These are phyloP conservation scores for Scaptomyza pallida DNA, from an alignment of 1,140 invertebrate species.

Conservation along the genomic window DNA sequence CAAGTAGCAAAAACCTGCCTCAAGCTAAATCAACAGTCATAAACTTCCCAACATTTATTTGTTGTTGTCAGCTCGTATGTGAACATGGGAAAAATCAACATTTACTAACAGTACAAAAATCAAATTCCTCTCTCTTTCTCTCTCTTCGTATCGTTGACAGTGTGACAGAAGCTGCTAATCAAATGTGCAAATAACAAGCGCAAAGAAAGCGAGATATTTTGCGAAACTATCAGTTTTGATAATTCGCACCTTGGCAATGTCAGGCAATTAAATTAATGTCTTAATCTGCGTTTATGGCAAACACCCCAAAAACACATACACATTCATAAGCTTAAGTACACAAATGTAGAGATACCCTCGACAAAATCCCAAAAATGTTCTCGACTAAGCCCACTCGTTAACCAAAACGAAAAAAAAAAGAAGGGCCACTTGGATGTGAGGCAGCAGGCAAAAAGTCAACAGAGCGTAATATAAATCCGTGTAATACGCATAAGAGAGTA, in stretches of 20 bases:
- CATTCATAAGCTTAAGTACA: neutral
- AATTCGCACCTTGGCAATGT: conserved; percentile 50
- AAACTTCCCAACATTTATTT: conserved; percentile 28
- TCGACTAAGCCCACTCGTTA: conserved; percentile 58
- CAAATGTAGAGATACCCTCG: conserved; percentile 26
- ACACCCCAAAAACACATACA: conserved; percentile 62
- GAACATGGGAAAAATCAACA: conserved; percentile 70
- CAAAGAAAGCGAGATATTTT: conserved; percentile 2
- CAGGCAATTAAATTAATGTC: conserved; percentile 82
- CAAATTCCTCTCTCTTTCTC: conserved; percentile 32
- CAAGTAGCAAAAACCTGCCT: conserved; percentile 44
- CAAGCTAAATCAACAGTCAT: conserved; percentile 43
- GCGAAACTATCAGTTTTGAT: conserved; percentile 5
- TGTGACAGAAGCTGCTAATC: conserved; percentile 45
- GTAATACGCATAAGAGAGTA: conserved; percentile 52
- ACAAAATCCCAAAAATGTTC: conserved; percentile 23
- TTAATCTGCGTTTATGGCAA: conserved; percentile 80
- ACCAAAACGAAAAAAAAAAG: conserved; percentile 24
- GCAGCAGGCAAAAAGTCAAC: conserved; percentile 75
- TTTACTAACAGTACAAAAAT: conserved; percentile 60
- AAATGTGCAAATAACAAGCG: conserved; percentile 60
- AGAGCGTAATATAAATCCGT: conserved; percentile 83
- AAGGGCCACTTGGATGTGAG: conserved; percentile 66
- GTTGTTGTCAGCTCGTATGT: conserved; percentile 18
- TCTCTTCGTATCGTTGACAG: conserved; percentile 3